phyloP scores from a whole-genome alignment of 30 jellyfish, hydroid and myxozoan species.

The Morbakka virulenta region DNA sequence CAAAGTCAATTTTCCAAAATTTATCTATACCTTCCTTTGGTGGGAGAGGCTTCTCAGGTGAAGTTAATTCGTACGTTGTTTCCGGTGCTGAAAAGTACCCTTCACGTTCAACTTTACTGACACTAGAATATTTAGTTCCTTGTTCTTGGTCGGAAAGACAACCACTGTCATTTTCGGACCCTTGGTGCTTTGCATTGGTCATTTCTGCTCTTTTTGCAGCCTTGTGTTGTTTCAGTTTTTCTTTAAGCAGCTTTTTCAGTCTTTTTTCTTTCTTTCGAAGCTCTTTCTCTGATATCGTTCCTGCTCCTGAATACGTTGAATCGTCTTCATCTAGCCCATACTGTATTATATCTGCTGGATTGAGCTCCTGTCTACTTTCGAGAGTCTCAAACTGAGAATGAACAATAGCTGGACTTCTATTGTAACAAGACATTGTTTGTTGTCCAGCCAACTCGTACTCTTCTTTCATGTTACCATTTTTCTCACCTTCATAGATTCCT shows the following conservation, averaged over 20 bases:
- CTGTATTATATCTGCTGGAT: not conserved
- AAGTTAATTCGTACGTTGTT: not conserved
- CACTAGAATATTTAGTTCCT: not conserved
- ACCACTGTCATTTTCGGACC: constrained; percentile 61
- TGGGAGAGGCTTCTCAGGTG: not conserved
- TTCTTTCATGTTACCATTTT: too few species aligned
- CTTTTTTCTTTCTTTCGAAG: constrained; percentile 81
- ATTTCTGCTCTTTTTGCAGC: constrained; percentile 17
- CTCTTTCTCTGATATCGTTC: constrained; percentile 84
- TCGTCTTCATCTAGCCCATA: constrained; percentile 69
- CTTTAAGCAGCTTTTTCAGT: constrained; percentile 76
- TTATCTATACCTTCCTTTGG: not conserved
- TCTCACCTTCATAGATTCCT: not conserved
- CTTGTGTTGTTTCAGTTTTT: constrained; percentile 27
- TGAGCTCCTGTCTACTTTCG: not conserved
- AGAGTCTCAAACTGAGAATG: not conserved
- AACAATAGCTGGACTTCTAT: not conserved
- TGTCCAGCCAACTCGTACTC: not conserved
- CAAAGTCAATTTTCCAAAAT: not conserved
- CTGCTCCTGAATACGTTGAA: constrained; percentile 29
- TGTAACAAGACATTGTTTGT: not conserved
- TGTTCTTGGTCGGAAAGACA: constrained; percentile 46
- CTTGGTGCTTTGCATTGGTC: not conserved
- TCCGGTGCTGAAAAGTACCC: constrained; percentile 98
- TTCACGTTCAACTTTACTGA: constrained; percentile 30